Evolutionary conservation across 2,113 vertebrate genomes (phyloP).

Genomic region (Nesogale talazaci): DNA sequence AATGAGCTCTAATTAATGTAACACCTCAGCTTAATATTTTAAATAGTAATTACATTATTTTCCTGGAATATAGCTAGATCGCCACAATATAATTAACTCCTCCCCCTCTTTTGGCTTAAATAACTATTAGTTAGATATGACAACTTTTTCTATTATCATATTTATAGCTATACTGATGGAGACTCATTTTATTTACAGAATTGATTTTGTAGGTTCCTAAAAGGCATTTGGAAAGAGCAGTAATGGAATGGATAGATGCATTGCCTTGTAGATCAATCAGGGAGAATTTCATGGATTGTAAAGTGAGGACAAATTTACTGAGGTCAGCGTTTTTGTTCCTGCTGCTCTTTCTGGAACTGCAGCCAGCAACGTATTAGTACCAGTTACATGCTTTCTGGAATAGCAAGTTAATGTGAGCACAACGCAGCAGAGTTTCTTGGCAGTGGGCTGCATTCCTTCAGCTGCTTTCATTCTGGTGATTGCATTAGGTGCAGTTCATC

Average conservation of each 20-base stretch:
- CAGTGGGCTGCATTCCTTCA: slow-evolving; percentile 73
- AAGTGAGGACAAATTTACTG: slow-evolving; percentile 79
- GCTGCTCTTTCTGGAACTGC: slow-evolving; percentile 79
- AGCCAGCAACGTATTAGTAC: slow-evolving; percentile 79
- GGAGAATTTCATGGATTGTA: slow-evolving; percentile 85
- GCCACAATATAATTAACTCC: slow-evolving; percentile 61
- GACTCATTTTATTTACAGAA: slow-evolving; percentile 87
- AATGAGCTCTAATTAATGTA: slow-evolving; percentile 26
- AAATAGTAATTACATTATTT: slow-evolving; percentile 56
- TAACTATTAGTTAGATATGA: slow-evolving; percentile 80
- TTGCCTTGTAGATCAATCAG: slow-evolving; percentile 85
- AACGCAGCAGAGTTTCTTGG: slow-evolving; percentile 82
- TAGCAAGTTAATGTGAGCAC: slow-evolving; percentile 61
- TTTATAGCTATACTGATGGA: slow-evolving; percentile 79
- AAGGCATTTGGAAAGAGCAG: slow-evolving; percentile 81
- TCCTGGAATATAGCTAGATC: slow-evolving; percentile 59
- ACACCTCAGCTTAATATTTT: slow-evolving; percentile 57
- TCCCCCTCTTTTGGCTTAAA: slow-evolving; percentile 71
- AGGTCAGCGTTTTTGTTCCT: slow-evolving; percentile 84
- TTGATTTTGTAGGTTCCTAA: slow-evolving; percentile 85
- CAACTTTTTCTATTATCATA: slow-evolving; percentile 77
- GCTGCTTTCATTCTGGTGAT: slow-evolving; percentile 86
- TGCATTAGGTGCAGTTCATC: slow-evolving; percentile 81
- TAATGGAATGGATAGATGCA: slow-evolving; percentile 79
- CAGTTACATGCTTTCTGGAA: slow-evolving; percentile 83